Evolutionary conservation across 92 coral and sea anemone species (phyloP).

Genomic region (Palythoa grandiflora): DNA sequence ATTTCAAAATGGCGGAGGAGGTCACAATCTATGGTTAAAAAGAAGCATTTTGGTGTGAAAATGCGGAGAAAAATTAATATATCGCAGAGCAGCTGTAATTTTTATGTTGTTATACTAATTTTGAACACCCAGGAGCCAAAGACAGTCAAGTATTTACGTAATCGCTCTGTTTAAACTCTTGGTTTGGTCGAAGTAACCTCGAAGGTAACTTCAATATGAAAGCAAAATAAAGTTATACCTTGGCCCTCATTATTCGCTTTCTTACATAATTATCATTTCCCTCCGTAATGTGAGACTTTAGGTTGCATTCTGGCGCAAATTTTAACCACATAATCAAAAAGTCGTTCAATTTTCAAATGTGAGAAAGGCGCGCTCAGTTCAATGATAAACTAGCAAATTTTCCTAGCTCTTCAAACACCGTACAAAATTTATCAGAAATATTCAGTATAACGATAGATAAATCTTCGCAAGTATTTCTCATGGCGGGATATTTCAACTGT

Average conservation of each 20-base stretch:
- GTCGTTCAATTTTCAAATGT: not conserved
- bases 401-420: too few species aligned
- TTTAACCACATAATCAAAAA: not conserved
- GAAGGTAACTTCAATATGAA: not conserved
- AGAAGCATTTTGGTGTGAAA: not conserved
- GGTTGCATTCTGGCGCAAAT: constrained; percentile 25
- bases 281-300: not conserved
- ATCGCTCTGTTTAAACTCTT: too few species aligned
- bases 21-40: too few species aligned
- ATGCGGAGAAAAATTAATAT: not conserved
- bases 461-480: too few species aligned
- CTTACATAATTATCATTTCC: not conserved
- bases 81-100: not conserved
- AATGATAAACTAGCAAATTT: not conserved
- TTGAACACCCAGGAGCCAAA: not conserved
- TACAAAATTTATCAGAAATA: not conserved
- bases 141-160: not conserved
- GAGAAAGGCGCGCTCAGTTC: not conserved
- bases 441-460: not conserved
- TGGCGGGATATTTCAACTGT: not conserved
- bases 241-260: not conserved
- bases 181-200: too few species aligned
- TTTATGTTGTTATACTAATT: not conserved
- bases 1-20: too few species aligned
- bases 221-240: not conserved